A percentile compares a stretch with the other conserved stretches of the same genome.
These are phyloP conservation scores for Platynereis dumerilii DNA, from an alignment of 2,888 invertebrate genomes.

Conservation along the genomic window DNA sequence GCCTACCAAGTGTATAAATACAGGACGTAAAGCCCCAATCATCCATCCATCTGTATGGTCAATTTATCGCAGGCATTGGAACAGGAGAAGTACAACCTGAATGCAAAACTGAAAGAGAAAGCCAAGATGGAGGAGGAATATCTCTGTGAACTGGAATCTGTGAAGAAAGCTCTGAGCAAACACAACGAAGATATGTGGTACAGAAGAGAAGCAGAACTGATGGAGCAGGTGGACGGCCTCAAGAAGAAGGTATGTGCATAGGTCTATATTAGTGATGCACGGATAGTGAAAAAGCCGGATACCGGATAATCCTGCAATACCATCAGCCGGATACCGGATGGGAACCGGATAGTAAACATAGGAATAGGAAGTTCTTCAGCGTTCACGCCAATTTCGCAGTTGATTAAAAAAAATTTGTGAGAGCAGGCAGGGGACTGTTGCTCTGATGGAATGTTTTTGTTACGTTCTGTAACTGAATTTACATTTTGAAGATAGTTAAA, in stretches of 20 bases:
- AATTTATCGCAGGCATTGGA: conserved; percentile 19
- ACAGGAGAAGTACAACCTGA: conserved; percentile 21
- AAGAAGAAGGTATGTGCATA: conserved; percentile 26
- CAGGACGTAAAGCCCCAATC: no score
- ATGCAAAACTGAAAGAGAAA: conserved; percentile 11
- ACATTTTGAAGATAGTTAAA: no score
- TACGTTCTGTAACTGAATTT: no score
- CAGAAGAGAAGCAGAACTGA: conserved; percentile 12
- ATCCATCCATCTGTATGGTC: no score
- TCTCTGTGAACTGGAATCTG: conserved; percentile 22
- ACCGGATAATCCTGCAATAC: background rate
- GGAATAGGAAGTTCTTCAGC: no score
- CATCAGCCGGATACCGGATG: no score
- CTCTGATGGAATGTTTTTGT: no score
- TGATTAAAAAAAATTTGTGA: no score
- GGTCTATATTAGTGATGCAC: background rate
- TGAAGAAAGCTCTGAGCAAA: conserved; percentile 7
- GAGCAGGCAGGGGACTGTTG: no score
- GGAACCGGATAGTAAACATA: no score
- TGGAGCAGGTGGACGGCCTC: conserved; percentile 10
- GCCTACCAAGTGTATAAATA: no score
- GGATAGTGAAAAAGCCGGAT: background rate
- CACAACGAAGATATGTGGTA: conserved; percentile 13
- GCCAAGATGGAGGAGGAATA: conserved; percentile 10
- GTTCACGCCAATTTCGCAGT: no score